Evolutionary conservation across 1,140 invertebrate species (phyloP), one percentile per base, ranked within the genome.

Genomic region (Uloborus diversus): DNA sequence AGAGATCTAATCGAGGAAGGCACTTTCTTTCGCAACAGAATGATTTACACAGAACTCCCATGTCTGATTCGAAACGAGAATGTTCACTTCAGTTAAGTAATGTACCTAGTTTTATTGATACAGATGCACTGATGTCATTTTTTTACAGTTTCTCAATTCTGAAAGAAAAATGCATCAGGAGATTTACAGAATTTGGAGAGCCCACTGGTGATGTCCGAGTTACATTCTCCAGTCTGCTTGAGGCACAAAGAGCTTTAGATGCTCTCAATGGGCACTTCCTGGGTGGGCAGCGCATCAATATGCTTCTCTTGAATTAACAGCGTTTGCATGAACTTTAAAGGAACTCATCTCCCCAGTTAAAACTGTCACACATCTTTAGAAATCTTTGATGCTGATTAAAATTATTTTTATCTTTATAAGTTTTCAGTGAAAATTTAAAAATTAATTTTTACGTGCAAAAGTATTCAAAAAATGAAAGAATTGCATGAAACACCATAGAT

Each of bases 141-240:
- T 33, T 79, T 17, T 35, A 13, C 11, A 56, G 42, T 11, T 79
- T 69, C 30, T n/a, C 30, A 27, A 7, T 69, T 25, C 9, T 27
- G 23, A 20, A 32, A 32, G 37, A 69, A 13, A 49, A 59, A 20
- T 35, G 68, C 13, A 51, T 69, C 25, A 51, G 76, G 0, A 32
- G 76, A 49, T 59, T 28, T 23, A 61, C 51, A 1, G 37, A 61
- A 0, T 4, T n/a, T 4, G 64, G 65, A 25, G 35, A 47, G 17
- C 42, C 53, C 11, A 49, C 62, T n/a, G 35, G 76, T 7, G 76
- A 79, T 13, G 28, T 79, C 14, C 64, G 76, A 37, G 64, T 79
- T 2, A 49, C 65, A 33, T 79, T 79, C 20, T 4, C 11, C 20
- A 69, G 7, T 69, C 23, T 32, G 17, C 28, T 14, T 17, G 76